Evolutionary conservation across 2,113 vertebrate species (phyloP).

Genomic region (Apodemus sylvaticus): DNA sequence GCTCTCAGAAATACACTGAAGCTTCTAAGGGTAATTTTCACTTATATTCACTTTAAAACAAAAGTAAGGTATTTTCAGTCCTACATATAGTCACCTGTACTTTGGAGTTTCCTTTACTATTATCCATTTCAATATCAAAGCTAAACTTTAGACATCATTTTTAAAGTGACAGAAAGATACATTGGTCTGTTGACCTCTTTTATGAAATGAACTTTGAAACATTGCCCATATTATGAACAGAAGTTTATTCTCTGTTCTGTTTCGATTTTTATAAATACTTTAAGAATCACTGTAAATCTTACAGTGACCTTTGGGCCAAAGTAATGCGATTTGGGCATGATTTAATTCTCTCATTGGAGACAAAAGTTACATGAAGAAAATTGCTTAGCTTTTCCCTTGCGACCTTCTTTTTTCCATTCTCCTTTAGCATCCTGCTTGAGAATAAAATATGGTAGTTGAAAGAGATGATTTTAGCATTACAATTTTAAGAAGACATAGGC

Average conservation of each 20-base stretch:
- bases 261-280: slow-evolving; percentile 66
- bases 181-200: slow-evolving; percentile 51
- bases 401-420: background rate
- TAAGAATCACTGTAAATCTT: slow-evolving; percentile 52
- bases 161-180: slow-evolving; percentile 54
- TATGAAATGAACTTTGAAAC: slow-evolving; percentile 65
- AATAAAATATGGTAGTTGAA: slow-evolving; percentile 9
- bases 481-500: slow-evolving; percentile 23
- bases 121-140: slow-evolving; percentile 43
- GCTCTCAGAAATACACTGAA: background rate
- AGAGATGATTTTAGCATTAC: slow-evolving; percentile 19
- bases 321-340: slow-evolving; percentile 41
- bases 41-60: slow-evolving; percentile 18
- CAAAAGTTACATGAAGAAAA: slow-evolving; percentile 40
- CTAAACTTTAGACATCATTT: slow-evolving; percentile 47
- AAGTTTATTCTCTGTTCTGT: slow-evolving; percentile 20
- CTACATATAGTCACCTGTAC: background rate
- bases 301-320: slow-evolving; percentile 47
- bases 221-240: slow-evolving; percentile 39
- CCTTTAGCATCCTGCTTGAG: background rate
- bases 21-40: slow-evolving; percentile 13
- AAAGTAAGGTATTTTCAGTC: slow-evolving; percentile 5
- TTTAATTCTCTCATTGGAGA: slow-evolving; percentile 55
- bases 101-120: background rate
- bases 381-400: background rate